Evolutionary conservation across 2,113 vertebrate genomes (phyloP).

Genomic region (Seriola dumerili): DNA sequence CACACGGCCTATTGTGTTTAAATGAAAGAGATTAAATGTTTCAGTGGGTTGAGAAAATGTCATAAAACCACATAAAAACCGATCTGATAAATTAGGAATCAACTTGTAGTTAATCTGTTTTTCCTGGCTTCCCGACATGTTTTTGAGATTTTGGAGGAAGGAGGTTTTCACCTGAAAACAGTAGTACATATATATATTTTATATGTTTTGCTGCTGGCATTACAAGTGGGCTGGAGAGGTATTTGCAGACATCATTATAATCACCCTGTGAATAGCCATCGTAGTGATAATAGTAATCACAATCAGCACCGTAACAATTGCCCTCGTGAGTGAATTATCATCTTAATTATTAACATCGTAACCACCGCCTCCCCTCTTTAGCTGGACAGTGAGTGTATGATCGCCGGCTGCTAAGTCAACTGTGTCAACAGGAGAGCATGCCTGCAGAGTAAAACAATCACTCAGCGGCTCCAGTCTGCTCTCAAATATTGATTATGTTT

Average conservation of each 20-base stretch:
- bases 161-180: background rate
- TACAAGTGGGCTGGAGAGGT: no score
- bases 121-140: background rate
- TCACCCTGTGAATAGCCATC: background rate
- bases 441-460: conserved; percentile 11
- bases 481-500: conserved; percentile 58
- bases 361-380: background rate
- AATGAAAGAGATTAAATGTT: background rate
- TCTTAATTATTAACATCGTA: background rate
- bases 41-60: no score
- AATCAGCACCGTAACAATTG: background rate
- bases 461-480: conserved; percentile 36
- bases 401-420: background rate
- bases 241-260: background rate
- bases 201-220: background rate
- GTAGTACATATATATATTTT: background rate
- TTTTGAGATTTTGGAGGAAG: background rate
- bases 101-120: background rate
- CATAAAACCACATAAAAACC: background rate
- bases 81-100: background rate
- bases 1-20: background rate
- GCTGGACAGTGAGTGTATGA: conserved; percentile 15
- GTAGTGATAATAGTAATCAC: background rate
- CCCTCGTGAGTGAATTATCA: background rate
- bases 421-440: conserved; percentile 28